Conservation (phyloP, 2,888 invertebrate genomes). For the Mesorhabditis spiculigera region DNA sequence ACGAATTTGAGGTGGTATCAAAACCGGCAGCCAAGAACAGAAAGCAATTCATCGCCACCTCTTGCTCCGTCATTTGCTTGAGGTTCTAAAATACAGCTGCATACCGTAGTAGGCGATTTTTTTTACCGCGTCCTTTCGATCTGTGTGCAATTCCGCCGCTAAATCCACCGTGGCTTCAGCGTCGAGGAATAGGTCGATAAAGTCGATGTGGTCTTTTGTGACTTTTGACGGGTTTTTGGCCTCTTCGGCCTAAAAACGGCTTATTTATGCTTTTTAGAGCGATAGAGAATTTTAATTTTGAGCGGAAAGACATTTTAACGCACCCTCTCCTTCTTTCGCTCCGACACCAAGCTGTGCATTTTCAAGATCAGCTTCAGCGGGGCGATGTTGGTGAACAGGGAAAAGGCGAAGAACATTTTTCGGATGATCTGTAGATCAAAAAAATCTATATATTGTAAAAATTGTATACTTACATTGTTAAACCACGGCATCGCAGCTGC, state of each 20-base stretch:
- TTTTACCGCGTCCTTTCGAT: not conserved
- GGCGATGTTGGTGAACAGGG: too few relatives aligned
- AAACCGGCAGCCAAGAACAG: constrained; percentile 60
- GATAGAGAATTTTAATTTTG: too few relatives aligned
- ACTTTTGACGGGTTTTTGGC: constrained; percentile 21
- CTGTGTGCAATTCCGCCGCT: constrained; percentile 8
- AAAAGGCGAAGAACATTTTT: too few relatives aligned
- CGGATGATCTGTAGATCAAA: too few relatives aligned
- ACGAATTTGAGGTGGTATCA: constrained; percentile 63
- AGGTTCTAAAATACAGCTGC: constrained; percentile 21
- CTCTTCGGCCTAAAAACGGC: not conserved
- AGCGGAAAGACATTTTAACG: too few relatives aligned
- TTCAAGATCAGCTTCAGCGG: too few relatives aligned
- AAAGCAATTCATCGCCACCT: constrained; percentile 41
- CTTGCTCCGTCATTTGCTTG: constrained; percentile 33
- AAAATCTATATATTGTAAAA: too few relatives aligned
- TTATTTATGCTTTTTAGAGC: too few relatives aligned
- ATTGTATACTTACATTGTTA: too few relatives aligned
- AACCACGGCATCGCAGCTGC: too few relatives aligned
- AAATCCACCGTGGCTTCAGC: constrained; percentile 25
- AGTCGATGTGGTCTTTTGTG: constrained; percentile 35
- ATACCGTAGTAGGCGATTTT: not conserved
- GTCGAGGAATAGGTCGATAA: constrained; percentile 50
- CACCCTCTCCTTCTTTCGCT: too few relatives aligned
- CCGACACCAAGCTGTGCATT: too few relatives aligned